Evolutionary conservation across 1,140 invertebrate species (phyloP).

Genomic region (Ganaspis sp.): DNA sequence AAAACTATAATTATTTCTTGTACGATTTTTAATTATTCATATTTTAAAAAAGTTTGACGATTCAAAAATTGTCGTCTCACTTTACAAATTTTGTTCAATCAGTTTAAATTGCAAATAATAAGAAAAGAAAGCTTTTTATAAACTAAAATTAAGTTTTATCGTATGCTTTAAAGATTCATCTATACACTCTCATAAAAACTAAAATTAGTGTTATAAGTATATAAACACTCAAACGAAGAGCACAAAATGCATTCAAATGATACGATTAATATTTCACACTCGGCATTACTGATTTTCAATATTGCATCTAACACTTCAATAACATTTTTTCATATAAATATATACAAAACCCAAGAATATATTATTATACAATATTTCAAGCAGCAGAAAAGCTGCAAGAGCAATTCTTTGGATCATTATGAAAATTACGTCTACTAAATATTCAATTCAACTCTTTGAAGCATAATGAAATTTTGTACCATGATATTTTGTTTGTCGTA

Average conservation of each 20-base stretch:
- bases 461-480: too few relatives aligned
- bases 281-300: neutral
- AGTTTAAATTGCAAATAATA: neutral
- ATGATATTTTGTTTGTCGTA: too few relatives aligned
- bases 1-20: too few relatives aligned
- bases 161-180: neutral
- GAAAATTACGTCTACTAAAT: neutral
- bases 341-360: neutral
- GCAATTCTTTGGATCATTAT: neutral
- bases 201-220: neutral
- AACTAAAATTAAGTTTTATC: neutral
- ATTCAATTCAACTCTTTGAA: too few relatives aligned
- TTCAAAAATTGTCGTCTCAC: too few relatives aligned
- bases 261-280: neutral
- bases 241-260: neutral
- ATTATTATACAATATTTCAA: neutral
- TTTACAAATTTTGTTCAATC: neutral
- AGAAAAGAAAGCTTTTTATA: neutral
- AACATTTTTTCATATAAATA: neutral
- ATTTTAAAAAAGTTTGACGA: neutral
- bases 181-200: neutral
- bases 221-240: neutral
- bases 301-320: neutral
- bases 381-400: constrained; percentile 4
- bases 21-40: too few relatives aligned